phyloP scores from a whole-genome alignment of 2,888 invertebrate genomes.

The Caradrina clavipalpis region DNA sequence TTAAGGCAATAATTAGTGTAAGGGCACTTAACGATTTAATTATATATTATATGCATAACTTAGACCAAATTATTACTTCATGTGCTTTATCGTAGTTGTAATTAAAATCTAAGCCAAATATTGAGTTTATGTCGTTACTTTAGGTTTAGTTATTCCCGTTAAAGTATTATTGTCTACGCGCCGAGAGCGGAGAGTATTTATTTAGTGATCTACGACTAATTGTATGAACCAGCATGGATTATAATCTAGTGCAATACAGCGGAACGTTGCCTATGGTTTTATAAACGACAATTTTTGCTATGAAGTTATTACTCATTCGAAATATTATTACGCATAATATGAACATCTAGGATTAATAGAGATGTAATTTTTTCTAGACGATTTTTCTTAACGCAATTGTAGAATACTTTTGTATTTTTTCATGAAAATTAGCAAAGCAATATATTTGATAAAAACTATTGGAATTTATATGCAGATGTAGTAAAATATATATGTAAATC shows the following conservation, averaged over 20 bases:
- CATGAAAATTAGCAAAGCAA: constrained; percentile 87
- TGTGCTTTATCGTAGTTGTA: constrained; percentile 89
- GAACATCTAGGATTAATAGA: constrained; percentile 81
- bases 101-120: constrained; percentile 91
- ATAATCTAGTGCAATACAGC: constrained; percentile 68
- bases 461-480: constrained; percentile 82
- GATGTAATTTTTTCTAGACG: constrained; percentile 87
- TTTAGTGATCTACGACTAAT: constrained; percentile 75
- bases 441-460: constrained; percentile 87
- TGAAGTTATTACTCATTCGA: constrained; percentile 76
- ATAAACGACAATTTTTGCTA: constrained; percentile 75
- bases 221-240: constrained; percentile 61
- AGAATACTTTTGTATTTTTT: constrained; percentile 90
- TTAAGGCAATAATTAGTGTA: constrained; percentile 89
- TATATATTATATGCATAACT: constrained; percentile 86
- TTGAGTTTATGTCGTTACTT: constrained; percentile 88
- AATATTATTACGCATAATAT: constrained; percentile 87
- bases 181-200: constrained; percentile 86
- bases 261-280: constrained; percentile 63
- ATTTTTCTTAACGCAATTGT: constrained; percentile 85
- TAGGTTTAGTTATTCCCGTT: constrained; percentile 86
- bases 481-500: constrained; percentile 85
- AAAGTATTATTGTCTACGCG: constrained; percentile 87
- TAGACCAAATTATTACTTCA: constrained; percentile 91
- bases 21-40: constrained; percentile 87